Percentiles rank a stretch among this genome's conserved stretches.
Conservation (phyloP, 2,888 invertebrate species). For the Tolmerus cingulatus region DNA sequence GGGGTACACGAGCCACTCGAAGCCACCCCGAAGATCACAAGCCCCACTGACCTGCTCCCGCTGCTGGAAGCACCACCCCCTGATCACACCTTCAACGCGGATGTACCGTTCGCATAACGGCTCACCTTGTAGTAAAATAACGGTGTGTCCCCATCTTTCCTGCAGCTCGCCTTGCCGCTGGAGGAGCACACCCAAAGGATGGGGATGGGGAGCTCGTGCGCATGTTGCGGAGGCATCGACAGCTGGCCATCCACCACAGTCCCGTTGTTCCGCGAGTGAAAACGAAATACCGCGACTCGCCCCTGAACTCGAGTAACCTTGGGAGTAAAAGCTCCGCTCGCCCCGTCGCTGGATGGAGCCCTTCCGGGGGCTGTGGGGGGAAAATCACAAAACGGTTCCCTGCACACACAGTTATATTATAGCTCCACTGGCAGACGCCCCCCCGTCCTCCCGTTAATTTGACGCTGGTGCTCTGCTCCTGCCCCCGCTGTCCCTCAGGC, state of each 20-base stretch:
- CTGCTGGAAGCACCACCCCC: not conserved
- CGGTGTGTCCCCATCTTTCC: not conserved
- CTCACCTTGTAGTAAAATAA: not conserved
- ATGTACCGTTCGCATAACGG: not conserved
- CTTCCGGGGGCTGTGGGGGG: not conserved
- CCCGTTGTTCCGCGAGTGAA: not conserved
- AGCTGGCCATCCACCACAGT: not conserved
- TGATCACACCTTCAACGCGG: not conserved
- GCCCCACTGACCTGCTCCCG: not conserved
- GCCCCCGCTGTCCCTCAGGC: not conserved
- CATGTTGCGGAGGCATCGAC: not conserved
- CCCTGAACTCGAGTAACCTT: conserved; percentile 45
- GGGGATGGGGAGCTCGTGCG: not conserved
- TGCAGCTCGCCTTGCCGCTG: not conserved
- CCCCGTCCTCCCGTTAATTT: not conserved
- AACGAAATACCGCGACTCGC: conserved; percentile 20
- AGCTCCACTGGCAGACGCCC: not conserved
- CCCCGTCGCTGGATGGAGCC: not conserved
- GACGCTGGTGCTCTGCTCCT: not conserved
- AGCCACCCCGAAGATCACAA: not conserved
- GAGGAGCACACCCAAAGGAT: not conserved
- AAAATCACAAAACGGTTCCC: not conserved
- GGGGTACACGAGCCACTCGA: not conserved
- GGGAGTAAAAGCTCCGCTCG: conserved; percentile 33
- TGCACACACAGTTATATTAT: not conserved